Percentiles rank a stretch among this genome's conserved stretches.
Conservation (phyloP, 2,797 vertebrate species). For the Pachyuromys duprasi region DNA sequence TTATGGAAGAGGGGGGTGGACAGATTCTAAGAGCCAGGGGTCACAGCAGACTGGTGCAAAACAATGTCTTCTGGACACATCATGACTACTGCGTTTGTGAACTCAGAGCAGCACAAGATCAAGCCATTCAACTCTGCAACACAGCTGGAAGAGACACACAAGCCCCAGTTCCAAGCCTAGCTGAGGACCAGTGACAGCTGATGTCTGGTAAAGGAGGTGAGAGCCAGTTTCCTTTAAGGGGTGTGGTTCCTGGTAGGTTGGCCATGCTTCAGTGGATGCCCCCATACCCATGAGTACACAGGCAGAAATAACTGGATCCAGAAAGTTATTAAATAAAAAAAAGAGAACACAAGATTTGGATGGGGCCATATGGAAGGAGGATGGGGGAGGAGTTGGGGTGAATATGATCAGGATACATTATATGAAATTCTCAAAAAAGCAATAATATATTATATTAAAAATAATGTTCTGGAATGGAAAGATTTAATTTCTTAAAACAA, state of each 20-base stretch:
- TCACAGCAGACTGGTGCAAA: not conserved
- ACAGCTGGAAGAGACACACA: not conserved
- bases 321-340: not conserved
- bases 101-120: not conserved
- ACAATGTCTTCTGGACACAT: not conserved
- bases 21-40: not conserved
- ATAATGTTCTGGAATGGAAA: not conserved
- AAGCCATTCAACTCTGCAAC: not conserved
- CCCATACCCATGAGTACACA: not conserved
- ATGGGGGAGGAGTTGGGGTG: not conserved
- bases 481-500: not conserved
- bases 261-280: not conserved
- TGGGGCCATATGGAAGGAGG: not conserved
- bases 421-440: not conserved
- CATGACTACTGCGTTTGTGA: too few species aligned
- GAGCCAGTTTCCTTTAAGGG: not conserved
- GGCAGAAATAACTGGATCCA: not conserved
- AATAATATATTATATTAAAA: not conserved
- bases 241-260: not conserved
- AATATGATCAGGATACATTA: not conserved
- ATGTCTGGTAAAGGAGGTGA: not conserved
- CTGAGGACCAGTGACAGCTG: not conserved
- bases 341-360: not conserved
- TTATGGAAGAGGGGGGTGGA: not conserved
- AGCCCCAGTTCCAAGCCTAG: not conserved